Evolutionary conservation across 2,797 vertebrate species (phyloP).

Genomic region (Chiloscyllium punctatum): DNA sequence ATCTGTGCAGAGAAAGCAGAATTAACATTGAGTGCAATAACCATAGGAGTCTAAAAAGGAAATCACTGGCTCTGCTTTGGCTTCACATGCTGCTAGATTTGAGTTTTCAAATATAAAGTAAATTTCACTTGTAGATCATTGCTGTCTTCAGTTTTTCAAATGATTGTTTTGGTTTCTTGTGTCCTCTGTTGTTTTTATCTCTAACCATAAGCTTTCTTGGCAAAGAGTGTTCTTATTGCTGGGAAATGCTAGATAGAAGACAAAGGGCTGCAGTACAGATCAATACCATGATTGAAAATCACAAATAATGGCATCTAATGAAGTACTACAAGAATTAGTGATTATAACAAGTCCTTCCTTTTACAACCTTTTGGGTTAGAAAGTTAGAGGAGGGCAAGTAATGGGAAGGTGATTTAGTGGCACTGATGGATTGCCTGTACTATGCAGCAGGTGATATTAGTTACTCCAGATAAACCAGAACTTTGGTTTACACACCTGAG

Average conservation of each 20-base stretch:
- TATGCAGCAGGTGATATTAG: not conserved
- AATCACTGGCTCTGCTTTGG: no score
- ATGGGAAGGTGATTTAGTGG: not conserved
- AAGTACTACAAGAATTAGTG: not conserved
- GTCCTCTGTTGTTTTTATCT: not conserved
- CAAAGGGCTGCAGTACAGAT: not conserved
- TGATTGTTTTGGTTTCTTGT: not conserved
- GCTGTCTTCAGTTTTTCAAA: not conserved
- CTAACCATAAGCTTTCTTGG: not conserved
- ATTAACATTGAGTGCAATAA: no score
- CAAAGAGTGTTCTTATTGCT: not conserved
- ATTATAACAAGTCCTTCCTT: not conserved
- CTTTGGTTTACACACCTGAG: not conserved
- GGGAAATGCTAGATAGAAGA: not conserved
- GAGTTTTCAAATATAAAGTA: not conserved
- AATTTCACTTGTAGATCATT: not conserved
- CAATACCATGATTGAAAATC: not conserved
- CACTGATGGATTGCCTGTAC: not conserved
- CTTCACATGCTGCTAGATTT: no score
- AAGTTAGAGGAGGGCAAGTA: not conserved
- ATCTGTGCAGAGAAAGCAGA: no score
- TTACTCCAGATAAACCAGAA: not conserved
- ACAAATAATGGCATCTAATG: not conserved
- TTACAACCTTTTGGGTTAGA: not conserved
- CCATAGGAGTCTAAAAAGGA: no score